These are phyloP conservation scores for Clepsis dumicolana DNA, from an alignment of 2,888 invertebrate species.

Conservation along the genomic window DNA sequence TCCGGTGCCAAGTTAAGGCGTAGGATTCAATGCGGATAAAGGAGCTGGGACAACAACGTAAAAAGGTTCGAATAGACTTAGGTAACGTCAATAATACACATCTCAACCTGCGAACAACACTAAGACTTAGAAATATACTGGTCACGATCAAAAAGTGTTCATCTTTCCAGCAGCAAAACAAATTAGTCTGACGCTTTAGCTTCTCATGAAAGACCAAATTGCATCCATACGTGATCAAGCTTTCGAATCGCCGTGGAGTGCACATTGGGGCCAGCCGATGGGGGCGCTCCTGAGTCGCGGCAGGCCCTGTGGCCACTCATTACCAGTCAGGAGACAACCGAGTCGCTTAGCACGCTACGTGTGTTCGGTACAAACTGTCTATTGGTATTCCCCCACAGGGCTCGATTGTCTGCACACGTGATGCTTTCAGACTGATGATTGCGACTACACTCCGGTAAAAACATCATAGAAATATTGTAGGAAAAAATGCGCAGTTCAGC, in stretches of 20 bases:
- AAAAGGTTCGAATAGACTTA: background rate
- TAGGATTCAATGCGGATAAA: constrained; percentile 1
- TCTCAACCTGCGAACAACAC: too few species aligned
- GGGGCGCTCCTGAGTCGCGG: background rate
- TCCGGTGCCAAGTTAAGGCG: constrained; percentile 25
- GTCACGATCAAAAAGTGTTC: constrained; percentile 2
- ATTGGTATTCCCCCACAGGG: constrained; percentile 64
- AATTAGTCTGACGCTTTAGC: constrained; percentile 17
- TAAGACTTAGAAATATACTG: background rate
- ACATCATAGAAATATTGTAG: background rate
- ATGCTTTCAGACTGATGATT: constrained; percentile 48
- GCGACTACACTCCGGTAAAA: constrained; percentile 9
- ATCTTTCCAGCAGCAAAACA: constrained; percentile 21
- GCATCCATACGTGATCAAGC: constrained; percentile 21
- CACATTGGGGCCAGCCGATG: constrained; percentile 13
- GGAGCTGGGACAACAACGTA: background rate
- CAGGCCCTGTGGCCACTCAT: constrained; percentile 39
- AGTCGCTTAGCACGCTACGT: constrained; percentile 60
- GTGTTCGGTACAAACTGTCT: constrained; percentile 62
- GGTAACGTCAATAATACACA: too few species aligned
- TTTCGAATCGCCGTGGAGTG: constrained; percentile 12
- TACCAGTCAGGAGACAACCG: constrained; percentile 48
- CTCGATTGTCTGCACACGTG: constrained; percentile 60
- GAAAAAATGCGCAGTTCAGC: constrained; percentile 6
- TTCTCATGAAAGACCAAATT: constrained; percentile 20